Percentiles rank a stretch among this genome's conserved stretches.
These are phyloP conservation scores for Aquatica leii DNA, from an alignment of 2,888 invertebrate genomes.

Conservation along the genomic window DNA sequence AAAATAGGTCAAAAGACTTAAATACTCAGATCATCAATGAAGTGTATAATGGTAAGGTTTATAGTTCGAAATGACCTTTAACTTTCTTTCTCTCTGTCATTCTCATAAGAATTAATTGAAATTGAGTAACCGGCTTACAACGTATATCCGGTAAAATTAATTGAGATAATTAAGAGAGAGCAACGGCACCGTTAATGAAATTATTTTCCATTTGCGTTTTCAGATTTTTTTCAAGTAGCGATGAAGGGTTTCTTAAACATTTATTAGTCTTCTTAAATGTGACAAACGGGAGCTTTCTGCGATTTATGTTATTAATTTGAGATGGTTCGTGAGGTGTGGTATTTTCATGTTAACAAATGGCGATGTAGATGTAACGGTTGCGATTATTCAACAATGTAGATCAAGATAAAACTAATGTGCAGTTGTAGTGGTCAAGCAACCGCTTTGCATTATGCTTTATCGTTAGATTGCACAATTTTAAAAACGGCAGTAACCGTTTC, in stretches of 20 bases:
- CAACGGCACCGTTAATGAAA: conserved; percentile 15
- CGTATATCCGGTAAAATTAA: conserved; percentile 29
- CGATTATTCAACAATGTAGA: conserved; percentile 30
- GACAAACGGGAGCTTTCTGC: too few species aligned
- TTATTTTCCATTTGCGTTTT: conserved; percentile 1
- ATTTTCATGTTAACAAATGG: conserved; percentile 11
- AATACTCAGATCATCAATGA: too few species aligned
- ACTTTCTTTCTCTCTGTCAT: background rate
- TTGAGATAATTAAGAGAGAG: conserved; percentile 25
- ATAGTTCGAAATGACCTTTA: too few species aligned
- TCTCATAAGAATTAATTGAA: background rate
- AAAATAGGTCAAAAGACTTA: too few species aligned
- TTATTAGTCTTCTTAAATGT: too few species aligned
- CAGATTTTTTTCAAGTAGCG: too few species aligned
- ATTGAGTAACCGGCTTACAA: conserved; percentile 20
- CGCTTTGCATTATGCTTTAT: background rate
- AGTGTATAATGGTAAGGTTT: too few species aligned
- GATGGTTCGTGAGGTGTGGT: conserved; percentile 19
- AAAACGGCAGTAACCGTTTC: too few species aligned
- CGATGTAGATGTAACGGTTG: conserved; percentile 23
- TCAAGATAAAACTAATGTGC: conserved; percentile 21
- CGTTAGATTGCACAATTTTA: too few species aligned
- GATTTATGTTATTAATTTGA: too few species aligned
- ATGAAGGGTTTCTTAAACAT: too few species aligned
- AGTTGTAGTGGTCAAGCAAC: conserved; percentile 1